Evolutionary conservation across 2,797 vertebrate genomes (phyloP).

Genomic region (Trematomus bernacchii): DNA sequence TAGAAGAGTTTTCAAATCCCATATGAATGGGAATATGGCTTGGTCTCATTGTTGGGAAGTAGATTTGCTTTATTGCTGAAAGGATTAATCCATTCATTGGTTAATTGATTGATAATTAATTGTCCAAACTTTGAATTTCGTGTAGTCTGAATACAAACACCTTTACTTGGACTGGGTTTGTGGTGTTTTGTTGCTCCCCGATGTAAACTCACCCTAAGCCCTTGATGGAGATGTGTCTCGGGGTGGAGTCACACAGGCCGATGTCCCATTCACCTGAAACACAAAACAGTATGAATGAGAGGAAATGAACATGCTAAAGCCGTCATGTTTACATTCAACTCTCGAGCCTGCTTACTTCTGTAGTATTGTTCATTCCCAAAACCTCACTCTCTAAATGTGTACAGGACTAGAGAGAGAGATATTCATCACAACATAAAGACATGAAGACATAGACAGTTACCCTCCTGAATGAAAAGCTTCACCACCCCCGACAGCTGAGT

Average conservation of each 20-base stretch:
- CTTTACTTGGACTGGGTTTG: not conserved
- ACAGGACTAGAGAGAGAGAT: not conserved
- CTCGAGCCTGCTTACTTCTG: not conserved
- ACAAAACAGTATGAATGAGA: not conserved
- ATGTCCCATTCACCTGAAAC: conserved; percentile 87
- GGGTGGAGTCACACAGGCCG: conserved; percentile 81
- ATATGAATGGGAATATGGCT: no score
- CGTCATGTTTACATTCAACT: not conserved
- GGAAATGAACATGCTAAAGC: not conserved
- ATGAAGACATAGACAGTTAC: conserved; percentile 66
- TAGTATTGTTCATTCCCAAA: not conserved
- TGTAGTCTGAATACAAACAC: no score
- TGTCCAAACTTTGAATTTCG: no score
- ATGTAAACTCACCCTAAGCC: conserved; percentile 88
- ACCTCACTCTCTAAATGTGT: not conserved
- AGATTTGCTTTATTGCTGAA: no score
- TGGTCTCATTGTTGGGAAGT: no score
- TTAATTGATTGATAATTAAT: no score
- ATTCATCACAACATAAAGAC: not conserved
- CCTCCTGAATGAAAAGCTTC: conserved; percentile 90
- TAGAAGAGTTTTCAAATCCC: no score
- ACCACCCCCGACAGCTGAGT: conserved; percentile 91
- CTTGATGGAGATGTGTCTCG: conserved; percentile 84
- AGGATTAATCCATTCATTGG: no score
- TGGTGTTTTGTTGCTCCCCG: not conserved